A percentile compares a stretch with the other conserved stretches of the same genome.
Evolutionary conservation across 2,888 invertebrate genomes (phyloP).

Genomic region (Lepidocyrtoides sp.): DNA sequence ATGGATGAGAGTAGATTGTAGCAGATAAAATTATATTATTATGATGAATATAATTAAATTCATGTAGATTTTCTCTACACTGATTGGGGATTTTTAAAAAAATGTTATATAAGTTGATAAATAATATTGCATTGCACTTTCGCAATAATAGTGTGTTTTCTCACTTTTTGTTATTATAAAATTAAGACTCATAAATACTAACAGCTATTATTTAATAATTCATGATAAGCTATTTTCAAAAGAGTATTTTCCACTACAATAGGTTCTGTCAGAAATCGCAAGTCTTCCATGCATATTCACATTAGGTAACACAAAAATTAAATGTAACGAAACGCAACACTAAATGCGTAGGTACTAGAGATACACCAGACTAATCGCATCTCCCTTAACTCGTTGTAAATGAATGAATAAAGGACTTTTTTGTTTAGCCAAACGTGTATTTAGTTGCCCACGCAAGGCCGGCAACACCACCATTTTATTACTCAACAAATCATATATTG

Average conservation of each 20-base stretch:
- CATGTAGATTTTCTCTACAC: conserved; percentile 17
- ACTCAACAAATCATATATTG: conserved; percentile 49
- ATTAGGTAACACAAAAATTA: neutral
- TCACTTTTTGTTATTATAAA: conserved; percentile 57
- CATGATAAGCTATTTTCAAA: conserved; percentile 45
- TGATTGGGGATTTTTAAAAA: conserved; percentile 14
- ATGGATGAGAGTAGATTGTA: conserved; percentile 24
- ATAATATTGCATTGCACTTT: conserved; percentile 37
- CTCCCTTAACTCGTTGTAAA: conserved; percentile 1
- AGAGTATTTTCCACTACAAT: conserved; percentile 41
- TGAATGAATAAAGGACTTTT: conserved; percentile 44
- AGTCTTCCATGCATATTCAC: conserved; percentile 21
- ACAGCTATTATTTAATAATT: conserved; percentile 70
- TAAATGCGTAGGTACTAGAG: conserved; percentile 56
- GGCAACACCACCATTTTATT: conserved; percentile 53
- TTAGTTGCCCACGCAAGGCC: conserved; percentile 72
- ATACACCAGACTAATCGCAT: conserved; percentile 44
- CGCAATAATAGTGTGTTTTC: conserved; percentile 67
- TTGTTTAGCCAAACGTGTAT: conserved; percentile 37
- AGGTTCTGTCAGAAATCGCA: neutral
- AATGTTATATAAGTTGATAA: conserved; percentile 1
- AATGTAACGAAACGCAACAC: neutral
- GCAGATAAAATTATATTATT: conserved; percentile 38
- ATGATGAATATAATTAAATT: conserved; percentile 25
- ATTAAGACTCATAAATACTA: conserved; percentile 69